phyloP scores from a whole-genome alignment of 2,113 vertebrate species.

The Dipodomys spectabilis region DNA sequence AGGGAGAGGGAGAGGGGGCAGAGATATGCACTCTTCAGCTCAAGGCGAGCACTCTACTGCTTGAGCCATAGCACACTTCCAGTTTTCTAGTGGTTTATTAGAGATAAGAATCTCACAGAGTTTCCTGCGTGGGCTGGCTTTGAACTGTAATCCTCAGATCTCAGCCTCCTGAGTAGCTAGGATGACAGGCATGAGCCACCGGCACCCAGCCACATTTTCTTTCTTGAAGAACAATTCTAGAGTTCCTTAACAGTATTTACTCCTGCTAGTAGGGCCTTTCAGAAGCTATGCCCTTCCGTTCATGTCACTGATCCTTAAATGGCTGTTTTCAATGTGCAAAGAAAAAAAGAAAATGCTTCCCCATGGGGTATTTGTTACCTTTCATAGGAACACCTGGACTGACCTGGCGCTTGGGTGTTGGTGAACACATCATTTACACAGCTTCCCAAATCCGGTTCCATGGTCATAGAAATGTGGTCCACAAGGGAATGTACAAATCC shows the following conservation, averaged over 20 bases:
- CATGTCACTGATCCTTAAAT: background rate
- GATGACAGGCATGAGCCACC: too few relatives aligned
- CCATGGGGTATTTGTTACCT: background rate
- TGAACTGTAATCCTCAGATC: too few relatives aligned
- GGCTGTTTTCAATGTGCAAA: background rate
- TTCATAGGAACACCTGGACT: background rate
- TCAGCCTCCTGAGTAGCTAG: too few relatives aligned
- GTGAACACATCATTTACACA: background rate
- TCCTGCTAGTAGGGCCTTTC: background rate
- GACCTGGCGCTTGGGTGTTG: background rate
- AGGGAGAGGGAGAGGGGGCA: too few relatives aligned
- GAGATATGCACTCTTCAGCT: too few relatives aligned
- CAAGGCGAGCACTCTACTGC: too few relatives aligned
- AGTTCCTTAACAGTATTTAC: background rate
- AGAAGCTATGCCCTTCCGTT: background rate
- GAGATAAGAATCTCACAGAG: too few relatives aligned
- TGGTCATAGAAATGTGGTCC: background rate
- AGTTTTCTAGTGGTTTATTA: too few relatives aligned
- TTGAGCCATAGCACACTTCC: too few relatives aligned
- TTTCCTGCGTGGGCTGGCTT: too few relatives aligned
- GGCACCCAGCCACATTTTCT: background rate
- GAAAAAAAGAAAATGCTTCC: background rate
- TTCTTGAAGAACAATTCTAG: background rate
- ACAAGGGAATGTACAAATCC: background rate
- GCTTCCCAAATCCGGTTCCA: background rate